Evolutionary conservation across 1,140 invertebrate genomes (phyloP).

Genomic region (Drosophila equinoxialis): DNA sequence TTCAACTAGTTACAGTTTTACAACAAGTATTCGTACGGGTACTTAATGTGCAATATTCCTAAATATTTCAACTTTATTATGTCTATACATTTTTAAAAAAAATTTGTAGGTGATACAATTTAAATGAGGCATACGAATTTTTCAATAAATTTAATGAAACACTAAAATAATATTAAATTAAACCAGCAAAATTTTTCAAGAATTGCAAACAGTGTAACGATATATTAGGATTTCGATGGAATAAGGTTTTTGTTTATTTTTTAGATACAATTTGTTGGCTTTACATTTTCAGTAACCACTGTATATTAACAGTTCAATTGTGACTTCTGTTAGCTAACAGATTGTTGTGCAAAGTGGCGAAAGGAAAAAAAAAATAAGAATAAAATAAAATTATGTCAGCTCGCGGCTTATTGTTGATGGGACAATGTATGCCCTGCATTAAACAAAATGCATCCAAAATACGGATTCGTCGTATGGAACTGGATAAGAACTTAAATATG

Average conservation of each 20-base stretch:
- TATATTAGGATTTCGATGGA: too few species aligned
- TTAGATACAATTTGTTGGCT: too few species aligned
- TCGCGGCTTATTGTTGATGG: slow-evolving; percentile 84
- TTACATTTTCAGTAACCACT: neutral
- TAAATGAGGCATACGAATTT: too few species aligned
- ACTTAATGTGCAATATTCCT: too few species aligned
- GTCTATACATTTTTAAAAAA: too few species aligned
- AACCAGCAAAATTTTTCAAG: too few species aligned
- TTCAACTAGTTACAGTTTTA: neutral
- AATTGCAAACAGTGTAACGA: too few species aligned
- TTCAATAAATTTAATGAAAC: too few species aligned
- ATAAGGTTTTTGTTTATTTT: too few species aligned
- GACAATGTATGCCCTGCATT: slow-evolving; percentile 88
- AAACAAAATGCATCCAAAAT: slow-evolving; percentile 91
- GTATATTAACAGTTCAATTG: neutral
- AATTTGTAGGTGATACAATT: too few species aligned
- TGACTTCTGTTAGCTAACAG: neutral
- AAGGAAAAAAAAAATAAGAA: neutral
- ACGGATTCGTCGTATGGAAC: slow-evolving; percentile 87
- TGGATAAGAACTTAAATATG: slow-evolving; percentile 85
- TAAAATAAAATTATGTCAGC: slow-evolving; percentile 47
- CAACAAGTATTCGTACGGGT: neutral
- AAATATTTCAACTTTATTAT: too few species aligned
- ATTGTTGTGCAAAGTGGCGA: neutral
- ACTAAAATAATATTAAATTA: too few species aligned